Conservation (phyloP, 2,888 invertebrate genomes). For the Rotaria socialis region DNA sequence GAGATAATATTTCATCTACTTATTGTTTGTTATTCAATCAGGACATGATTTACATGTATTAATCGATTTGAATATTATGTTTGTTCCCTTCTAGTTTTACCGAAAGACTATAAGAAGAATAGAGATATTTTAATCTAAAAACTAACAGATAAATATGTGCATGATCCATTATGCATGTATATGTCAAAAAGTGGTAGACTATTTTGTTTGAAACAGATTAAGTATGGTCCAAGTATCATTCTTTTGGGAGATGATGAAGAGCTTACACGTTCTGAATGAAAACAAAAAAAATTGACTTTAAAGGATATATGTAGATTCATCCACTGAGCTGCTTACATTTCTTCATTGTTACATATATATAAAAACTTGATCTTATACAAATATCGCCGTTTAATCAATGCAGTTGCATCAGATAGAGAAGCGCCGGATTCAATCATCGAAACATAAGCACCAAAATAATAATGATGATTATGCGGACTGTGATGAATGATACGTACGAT, state of each 20-base stretch:
- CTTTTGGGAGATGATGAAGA: neutral
- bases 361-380: slow-evolving; percentile 17
- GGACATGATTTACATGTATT: neutral
- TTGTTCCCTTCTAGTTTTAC: neutral
- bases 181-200: neutral
- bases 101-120: neutral
- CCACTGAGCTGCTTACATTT: neutral
- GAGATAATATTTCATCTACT: neutral
- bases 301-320: neutral
- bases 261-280: neutral
- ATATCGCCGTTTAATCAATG: neutral
- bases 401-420: neutral
- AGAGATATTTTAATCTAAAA: neutral
- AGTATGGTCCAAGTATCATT: neutral
- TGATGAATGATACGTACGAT: neutral
- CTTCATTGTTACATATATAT: neutral
- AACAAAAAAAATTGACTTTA: neutral
- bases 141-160: too few species aligned
- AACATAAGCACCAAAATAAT: neutral
- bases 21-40: neutral
- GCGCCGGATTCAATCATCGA: neutral
- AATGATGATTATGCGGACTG: slow-evolving; percentile 2
- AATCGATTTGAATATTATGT: neutral
- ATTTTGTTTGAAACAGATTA: neutral
- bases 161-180: neutral